Base-by-base conservation (phyloP, 2,797 vertebrate species). In the Moxostoma hubbsi region DNA sequence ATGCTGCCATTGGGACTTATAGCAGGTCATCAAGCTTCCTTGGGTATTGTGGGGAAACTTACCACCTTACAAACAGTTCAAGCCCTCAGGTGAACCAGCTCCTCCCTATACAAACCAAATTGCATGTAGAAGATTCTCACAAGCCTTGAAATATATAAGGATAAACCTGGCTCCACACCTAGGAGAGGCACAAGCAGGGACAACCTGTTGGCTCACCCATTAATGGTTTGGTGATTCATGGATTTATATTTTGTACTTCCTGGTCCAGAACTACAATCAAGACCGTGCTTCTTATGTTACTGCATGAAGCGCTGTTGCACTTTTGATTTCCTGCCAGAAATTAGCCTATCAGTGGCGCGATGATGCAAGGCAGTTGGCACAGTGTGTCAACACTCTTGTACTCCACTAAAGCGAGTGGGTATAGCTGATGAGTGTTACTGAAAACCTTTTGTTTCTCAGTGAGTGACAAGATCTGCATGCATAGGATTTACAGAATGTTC, bases 371-470 rank as follows among this genome's bases (percentile, higher is more conserved):
- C 77, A 85, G 84, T 84, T 89, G 79, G 77, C 83, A 73, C 54
- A 49, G 79, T 77, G 77, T 75, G 67, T 64, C 51, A 36, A 4
- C 18, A 13, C 77, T 75, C 71, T 4, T 80, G 77, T 58, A 76
- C 59, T 73, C 53, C 53, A 51, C 36, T 64, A 55, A 53, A 83
- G 78, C 79, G 82, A 84, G 75, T 85, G 86, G 86, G 86, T 77
- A 85, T 84, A 79, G 50, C 67, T 4, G 12, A 65, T 82, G 73
- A 89, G 83, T 87, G 85, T 82, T 81, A 84, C 83, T 86, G 73
- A 71, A 71, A 84, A 75, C 73, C 82, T 83, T 86, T 91, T 90
- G 84, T 87, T 81, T 84, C 15, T 4, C 54, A 12, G 77, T 85
- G 85, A 13, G 81, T 85, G 85, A 65, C 36, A 46, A 74, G 72